phyloP scores from a whole-genome alignment of 2,113 vertebrate species.

The Cheirogaleus medius region DNA sequence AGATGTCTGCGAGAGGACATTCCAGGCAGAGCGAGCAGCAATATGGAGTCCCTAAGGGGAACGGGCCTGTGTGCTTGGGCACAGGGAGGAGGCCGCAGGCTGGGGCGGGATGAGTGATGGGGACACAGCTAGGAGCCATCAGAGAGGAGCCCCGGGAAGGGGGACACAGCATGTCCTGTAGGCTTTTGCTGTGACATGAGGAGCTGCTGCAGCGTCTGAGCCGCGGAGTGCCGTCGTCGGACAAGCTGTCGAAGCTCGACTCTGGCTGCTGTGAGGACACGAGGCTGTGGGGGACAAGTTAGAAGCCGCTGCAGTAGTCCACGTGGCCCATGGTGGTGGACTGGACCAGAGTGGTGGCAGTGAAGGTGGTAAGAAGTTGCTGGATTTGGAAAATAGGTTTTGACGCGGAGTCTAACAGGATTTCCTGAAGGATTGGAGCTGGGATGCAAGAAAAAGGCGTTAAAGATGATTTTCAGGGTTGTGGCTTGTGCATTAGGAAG shows the following conservation, averaged over 20 bases:
- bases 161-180: background rate
- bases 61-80: background rate
- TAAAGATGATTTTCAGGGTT: background rate
- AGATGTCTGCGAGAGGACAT: background rate
- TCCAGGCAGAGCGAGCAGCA: background rate
- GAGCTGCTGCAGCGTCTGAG: background rate
- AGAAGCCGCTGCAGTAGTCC: background rate
- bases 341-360: background rate
- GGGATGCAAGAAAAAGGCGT: background rate
- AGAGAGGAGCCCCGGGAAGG: background rate
- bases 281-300: background rate
- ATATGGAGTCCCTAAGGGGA: background rate
- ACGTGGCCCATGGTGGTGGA: background rate
- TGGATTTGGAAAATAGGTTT: background rate
- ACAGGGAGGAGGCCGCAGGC: background rate
- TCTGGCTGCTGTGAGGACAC: background rate
- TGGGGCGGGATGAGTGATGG: background rate
- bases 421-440: conserved; percentile 9
- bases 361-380: background rate
- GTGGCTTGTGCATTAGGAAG: background rate
- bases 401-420: background rate
- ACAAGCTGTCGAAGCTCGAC: background rate
- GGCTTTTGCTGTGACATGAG: background rate
- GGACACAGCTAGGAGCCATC: background rate
- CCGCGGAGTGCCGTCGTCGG: background rate